Evolutionary conservation across 1,140 invertebrate species (phyloP).

Genomic region (Hetaerina americana): DNA sequence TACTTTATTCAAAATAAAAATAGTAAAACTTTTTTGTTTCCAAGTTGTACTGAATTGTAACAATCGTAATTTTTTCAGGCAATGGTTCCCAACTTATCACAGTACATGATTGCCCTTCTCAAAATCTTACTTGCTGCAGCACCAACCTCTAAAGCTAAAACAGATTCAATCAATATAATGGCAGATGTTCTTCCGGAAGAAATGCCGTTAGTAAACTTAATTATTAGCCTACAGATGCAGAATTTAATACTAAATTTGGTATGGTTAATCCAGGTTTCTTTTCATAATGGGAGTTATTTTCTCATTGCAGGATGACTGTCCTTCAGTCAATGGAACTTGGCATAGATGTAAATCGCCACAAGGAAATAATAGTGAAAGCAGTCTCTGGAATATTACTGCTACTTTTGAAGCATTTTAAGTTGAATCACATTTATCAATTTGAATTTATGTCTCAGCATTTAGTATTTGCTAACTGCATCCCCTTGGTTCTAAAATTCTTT

Average conservation of each 20-base stretch:
- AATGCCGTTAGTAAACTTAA: slow-evolving; percentile 58
- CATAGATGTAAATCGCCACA: slow-evolving; percentile 95
- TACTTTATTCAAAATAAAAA: no score
- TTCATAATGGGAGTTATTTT: background rate
- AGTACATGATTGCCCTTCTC: slow-evolving; percentile 92
- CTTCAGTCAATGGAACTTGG: slow-evolving; percentile 94
- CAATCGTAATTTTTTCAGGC: slow-evolving; percentile 34
- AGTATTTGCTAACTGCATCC: slow-evolving; percentile 98
- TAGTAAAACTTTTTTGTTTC: no score
- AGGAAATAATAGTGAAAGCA: slow-evolving; percentile 97
- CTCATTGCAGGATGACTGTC: slow-evolving; percentile 62
- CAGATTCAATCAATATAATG: slow-evolving; percentile 97
- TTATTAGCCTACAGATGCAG: no score
- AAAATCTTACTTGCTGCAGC: slow-evolving; percentile 96
- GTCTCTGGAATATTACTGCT: slow-evolving; percentile 88
- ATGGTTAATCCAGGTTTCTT: background rate
- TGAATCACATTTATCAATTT: slow-evolving; percentile 99
- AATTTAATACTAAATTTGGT: no score
- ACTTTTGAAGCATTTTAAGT: slow-evolving; percentile 93
- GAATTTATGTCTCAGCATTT: slow-evolving; percentile 98
- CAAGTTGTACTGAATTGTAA: background rate
- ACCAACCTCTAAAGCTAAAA: slow-evolving; percentile 95
- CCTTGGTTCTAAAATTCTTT: slow-evolving; percentile 95
- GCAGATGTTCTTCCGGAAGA: slow-evolving; percentile 92
- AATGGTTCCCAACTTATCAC: slow-evolving; percentile 83